Base-by-base conservation (phyloP, 2,888 invertebrate species). In the Pachycephus smyrnensis region DNA sequence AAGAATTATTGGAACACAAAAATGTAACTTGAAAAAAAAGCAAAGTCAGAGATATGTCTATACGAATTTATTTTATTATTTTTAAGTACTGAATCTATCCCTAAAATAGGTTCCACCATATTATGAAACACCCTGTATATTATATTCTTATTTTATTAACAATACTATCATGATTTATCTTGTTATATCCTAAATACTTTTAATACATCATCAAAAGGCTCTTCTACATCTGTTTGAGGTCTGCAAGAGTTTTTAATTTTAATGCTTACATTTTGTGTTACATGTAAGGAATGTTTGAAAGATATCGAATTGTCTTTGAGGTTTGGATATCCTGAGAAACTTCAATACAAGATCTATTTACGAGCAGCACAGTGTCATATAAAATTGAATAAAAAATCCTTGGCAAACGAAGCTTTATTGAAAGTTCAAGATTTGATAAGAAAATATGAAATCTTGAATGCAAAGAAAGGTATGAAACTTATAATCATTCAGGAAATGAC, bases 321-420 rank as follows among this genome's bases (percentile, higher is more conserved):
- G 68, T 92, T 93, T 82, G 93, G 93, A 12, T 96, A 96, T 88
- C 95, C 96, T 0, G 87, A 91, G 69, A 93, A 94, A 78, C 92
- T 94, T 75, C 91, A 91, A 40, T 94, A 94, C 85, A 97, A 96
- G 91, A 91, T 97, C 77, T 92, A 94, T 76, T 90, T 95, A 31
- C 93, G 96, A 35, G 92, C 93, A 84, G 94, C 94, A 0, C 94
- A 95, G 84, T 96, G 96, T 89, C 93, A 93, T 82, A 91, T 93
- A 31, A 93, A 94, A 86, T 87, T 95, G 75, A 90, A 92, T 1
- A 89, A 92, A 68, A 88, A 84, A 68, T 87, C 89, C 1, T 88
- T 91, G 31, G 94, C 94, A 0, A 80, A 88, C 33, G 80, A 85
- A 11, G 88, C 86, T 73, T 36, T 89, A 32, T 74, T 73, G 36